Base-by-base conservation (phyloP, 1,140 invertebrate genomes). In the Adelges cooleyi region DNA sequence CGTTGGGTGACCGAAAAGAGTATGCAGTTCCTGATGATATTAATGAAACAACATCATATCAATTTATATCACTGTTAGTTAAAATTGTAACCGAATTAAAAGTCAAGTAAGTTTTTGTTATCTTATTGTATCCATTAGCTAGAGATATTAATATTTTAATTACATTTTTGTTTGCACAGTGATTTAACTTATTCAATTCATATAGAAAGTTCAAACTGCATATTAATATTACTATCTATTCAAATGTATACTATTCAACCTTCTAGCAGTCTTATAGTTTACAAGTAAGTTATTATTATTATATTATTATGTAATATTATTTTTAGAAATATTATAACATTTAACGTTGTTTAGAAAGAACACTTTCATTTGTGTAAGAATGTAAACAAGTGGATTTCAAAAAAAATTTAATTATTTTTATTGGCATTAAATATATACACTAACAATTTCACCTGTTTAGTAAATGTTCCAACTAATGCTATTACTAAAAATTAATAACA, bases 101-200 rank as follows among this genome's bases (percentile, higher is more conserved):
- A 48, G 66, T 67, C 15, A 49, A n/a, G 66, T 67, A n/a, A 59
- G 46, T 62, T 13, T 27, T 18, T 5, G 29, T 42, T 38, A 42
- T 42, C 38, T 33, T 9, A 9, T 13, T 8, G 9, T 20, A 9
- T n/a, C 13, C 20, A 49, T 49, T 8, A 49, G 18, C 9, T n/a
- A n/a, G n/a, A n/a, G n/a, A n/a, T n/a, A n/a, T n/a, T n/a, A n/a
- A n/a, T n/a, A n/a, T n/a, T n/a, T n/a, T n/a, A n/a, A n/a, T n/a
- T n/a, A n/a, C n/a, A n/a, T n/a, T 65, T 20, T 48, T 22, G 23
- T 38, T 52, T 52, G n/a, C 9, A 17, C 75, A 91, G 89, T 68
- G 87, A 91, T 73, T 85, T 85, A 70, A 96, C 93, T 27, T 94
- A 95, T 76, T 82, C 86, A 42, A 77, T 95, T 36, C 92, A 92